A percentile compares a stretch with the other conserved stretches of the same genome.
Evolutionary conservation across 2,797 vertebrate genomes (phyloP).

Genomic region (Pyrrhura leucotis): DNA sequence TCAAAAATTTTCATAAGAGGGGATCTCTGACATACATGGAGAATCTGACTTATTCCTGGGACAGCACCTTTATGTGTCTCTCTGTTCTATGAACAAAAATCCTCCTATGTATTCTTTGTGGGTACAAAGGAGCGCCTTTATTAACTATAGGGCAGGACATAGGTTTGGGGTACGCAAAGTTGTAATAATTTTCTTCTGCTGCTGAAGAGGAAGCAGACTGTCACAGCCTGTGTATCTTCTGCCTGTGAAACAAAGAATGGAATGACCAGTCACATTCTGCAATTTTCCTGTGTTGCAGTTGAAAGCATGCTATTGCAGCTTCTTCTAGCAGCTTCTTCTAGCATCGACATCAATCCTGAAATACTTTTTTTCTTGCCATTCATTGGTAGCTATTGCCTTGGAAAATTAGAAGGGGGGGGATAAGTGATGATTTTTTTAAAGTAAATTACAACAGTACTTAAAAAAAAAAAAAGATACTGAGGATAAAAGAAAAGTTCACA

Average conservation of each 20-base stretch:
- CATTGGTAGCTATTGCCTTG: not conserved
- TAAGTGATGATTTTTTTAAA: not conserved
- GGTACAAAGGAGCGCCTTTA: not conserved
- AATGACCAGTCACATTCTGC: not conserved
- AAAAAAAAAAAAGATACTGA: not conserved
- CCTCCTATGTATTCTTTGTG: not conserved
- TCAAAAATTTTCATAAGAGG: not conserved
- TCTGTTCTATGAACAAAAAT: not conserved
- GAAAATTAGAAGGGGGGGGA: not conserved
- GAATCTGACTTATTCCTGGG: not conserved
- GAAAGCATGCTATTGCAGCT: not conserved
- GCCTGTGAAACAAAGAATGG: not conserved
- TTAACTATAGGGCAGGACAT: not conserved
- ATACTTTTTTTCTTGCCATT: not conserved
- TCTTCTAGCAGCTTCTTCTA: not conserved
- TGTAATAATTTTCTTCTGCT: not conserved
- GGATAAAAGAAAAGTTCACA: not conserved
- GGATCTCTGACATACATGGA: not conserved
- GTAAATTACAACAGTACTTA: not conserved
- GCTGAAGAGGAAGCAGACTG: not conserved
- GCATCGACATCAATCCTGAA: not conserved
- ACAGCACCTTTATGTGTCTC: not conserved
- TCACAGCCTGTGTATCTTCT: not conserved
- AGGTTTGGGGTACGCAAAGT: not conserved
- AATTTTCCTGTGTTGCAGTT: not conserved